Evolutionary conservation across 2,113 vertebrate genomes (phyloP).

Genomic region (Carlito syrichta): DNA sequence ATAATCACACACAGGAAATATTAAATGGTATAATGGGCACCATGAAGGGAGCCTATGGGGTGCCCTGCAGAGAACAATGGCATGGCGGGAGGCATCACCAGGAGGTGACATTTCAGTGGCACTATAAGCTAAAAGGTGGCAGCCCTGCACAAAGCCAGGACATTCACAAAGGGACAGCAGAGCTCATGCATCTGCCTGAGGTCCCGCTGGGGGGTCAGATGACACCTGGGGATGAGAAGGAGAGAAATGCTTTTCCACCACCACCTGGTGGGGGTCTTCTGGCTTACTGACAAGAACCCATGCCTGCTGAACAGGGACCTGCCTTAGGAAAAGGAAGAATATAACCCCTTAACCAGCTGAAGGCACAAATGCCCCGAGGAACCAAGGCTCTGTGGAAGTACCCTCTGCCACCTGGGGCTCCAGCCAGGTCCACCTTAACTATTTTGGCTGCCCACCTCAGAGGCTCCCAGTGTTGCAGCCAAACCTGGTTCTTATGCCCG

Average conservation of each 20-base stretch:
- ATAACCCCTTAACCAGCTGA: neutral
- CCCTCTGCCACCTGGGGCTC: neutral
- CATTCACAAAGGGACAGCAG: neutral
- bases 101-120: neutral
- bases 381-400: no score
- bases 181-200: rapidly evolving
- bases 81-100: neutral
- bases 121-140: neutral
- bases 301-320: neutral
- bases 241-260: neutral
- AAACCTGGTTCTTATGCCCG: no score
- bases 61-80: neutral
- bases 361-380: neutral
- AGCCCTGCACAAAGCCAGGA: rapidly evolving
- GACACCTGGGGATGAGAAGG: neutral
- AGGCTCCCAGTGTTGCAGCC: neutral
- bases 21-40: neutral
- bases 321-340: neutral
- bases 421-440: neutral
- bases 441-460: neutral
- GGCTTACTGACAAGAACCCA: neutral
- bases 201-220: no score
- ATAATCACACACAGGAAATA: rapidly evolving
- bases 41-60: neutral
- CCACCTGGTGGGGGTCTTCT: no score